These are phyloP conservation scores for Drosophila nigromelanica DNA, from an alignment of 1,140 invertebrate species.

Conservation along the genomic window DNA sequence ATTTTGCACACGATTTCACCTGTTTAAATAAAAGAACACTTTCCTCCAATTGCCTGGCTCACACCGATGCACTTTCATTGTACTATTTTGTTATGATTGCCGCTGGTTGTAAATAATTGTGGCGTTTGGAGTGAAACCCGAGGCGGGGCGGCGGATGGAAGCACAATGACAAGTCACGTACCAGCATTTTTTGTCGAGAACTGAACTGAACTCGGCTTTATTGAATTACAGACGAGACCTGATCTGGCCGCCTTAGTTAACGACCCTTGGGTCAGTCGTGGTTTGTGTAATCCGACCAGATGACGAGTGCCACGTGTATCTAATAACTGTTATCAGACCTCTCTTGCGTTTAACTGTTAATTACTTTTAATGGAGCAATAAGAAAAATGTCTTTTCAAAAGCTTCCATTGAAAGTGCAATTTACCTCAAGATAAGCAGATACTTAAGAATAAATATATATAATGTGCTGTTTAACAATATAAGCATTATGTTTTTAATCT, in stretches of 20 bases:
- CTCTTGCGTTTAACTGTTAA: neutral
- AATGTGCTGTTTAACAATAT: too few relatives aligned
- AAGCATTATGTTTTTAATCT: too few relatives aligned
- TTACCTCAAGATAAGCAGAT: neutral
- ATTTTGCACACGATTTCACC: constrained; percentile 1
- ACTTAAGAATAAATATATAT: too few relatives aligned
- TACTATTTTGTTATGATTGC: constrained; percentile 5
- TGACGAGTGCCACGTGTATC: neutral
- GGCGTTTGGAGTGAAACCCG: too few relatives aligned
- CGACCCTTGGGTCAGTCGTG: constrained; percentile 21
- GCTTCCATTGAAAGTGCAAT: neutral
- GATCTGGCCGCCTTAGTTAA: neutral
- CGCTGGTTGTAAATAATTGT: constrained; percentile 45
- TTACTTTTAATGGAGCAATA: neutral
- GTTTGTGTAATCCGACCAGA: constrained; percentile 14
- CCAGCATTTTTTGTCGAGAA: constrained; percentile 29
- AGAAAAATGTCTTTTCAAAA: neutral
- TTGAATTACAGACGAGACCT: constrained; percentile 22
- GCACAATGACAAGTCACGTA: constrained; percentile 47
- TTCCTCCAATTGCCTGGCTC: constrained; percentile 11
- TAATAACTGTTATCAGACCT: constrained; percentile 18
- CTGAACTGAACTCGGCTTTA: constrained; percentile 23
- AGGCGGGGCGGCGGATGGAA: constrained; percentile 9
- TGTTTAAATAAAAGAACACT: constrained; percentile 5
- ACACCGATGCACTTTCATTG: constrained; percentile 4